These are phyloP conservation scores for Zaprionus obscuricornis DNA, from an alignment of 2,888 invertebrate species.

Conservation along the genomic window DNA sequence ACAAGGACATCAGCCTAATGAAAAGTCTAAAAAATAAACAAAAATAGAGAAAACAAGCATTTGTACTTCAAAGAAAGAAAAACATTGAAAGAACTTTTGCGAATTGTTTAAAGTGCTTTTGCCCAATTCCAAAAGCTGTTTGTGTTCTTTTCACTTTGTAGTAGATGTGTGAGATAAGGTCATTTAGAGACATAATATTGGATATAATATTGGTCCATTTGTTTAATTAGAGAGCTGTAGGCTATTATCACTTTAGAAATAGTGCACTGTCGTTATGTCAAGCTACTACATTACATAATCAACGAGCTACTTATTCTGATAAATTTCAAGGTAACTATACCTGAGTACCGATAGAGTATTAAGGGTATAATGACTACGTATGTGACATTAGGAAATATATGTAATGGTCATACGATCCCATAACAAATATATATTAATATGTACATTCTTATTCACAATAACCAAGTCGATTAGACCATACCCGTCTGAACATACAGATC, in stretches of 20 bases:
- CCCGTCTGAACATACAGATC: too few relatives aligned
- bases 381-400: too few relatives aligned
- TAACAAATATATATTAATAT: too few relatives aligned
- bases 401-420: too few relatives aligned
- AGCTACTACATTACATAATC: background rate
- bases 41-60: constrained; percentile 36
- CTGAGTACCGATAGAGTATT: too few relatives aligned
- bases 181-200: constrained; percentile 16
- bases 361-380: too few relatives aligned
- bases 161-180: constrained; percentile 4
- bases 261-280: constrained; percentile 26
- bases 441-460: too few relatives aligned
- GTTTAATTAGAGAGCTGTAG: constrained; percentile 60
- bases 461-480: too few relatives aligned
- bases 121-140: constrained; percentile 56
- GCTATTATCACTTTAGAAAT: too few relatives aligned
- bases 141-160: constrained; percentile 20
- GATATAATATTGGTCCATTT: constrained; percentile 59
- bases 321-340: constrained; percentile 1
- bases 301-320: background rate
- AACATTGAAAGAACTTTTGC: constrained; percentile 20
- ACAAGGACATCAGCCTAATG: constrained; percentile 7
- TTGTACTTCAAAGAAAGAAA: constrained; percentile 33
- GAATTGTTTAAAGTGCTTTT: constrained; percentile 45
- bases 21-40: constrained; percentile 59